These are phyloP conservation scores for Glaucomys volans DNA, from an alignment of 2,113 vertebrate species.

Conservation along the genomic window DNA sequence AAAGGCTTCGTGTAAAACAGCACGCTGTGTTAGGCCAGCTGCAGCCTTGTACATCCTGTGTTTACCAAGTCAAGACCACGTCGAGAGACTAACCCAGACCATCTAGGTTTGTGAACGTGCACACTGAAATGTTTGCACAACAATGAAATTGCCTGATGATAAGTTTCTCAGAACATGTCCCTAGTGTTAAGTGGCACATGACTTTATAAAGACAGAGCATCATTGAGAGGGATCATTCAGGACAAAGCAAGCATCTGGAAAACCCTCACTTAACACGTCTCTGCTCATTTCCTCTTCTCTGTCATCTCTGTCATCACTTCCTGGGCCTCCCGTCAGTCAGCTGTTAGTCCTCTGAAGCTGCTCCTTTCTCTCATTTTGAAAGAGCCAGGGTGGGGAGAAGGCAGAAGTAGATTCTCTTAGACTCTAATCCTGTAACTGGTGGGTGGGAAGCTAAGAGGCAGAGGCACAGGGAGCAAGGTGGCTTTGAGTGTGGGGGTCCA, in stretches of 20 bases:
- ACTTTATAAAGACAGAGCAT: not conserved
- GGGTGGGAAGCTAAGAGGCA: not conserved
- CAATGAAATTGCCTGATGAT: not conserved
- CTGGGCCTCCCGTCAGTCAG: not conserved
- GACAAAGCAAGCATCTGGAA: not conserved
- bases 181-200: not conserved
- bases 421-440: not conserved
- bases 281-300: not conserved
- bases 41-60: not conserved
- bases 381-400: not conserved
- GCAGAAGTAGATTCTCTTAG: not conserved
- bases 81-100: not conserved
- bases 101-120: not conserved
- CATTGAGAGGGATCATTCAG: not conserved
- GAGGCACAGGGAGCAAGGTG: not conserved
- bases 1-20: not conserved
- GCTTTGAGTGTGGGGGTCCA: accelerated
- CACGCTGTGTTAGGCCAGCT: not conserved
- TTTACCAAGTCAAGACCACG: no score
- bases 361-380: not conserved
- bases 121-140: no score
- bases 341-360: not conserved
- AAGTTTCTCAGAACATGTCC: not conserved
- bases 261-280: not conserved
- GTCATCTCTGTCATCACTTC: not conserved